phyloP scores from a whole-genome alignment of 2,797 vertebrate species.

The Ambastaia sidthimunki region DNA sequence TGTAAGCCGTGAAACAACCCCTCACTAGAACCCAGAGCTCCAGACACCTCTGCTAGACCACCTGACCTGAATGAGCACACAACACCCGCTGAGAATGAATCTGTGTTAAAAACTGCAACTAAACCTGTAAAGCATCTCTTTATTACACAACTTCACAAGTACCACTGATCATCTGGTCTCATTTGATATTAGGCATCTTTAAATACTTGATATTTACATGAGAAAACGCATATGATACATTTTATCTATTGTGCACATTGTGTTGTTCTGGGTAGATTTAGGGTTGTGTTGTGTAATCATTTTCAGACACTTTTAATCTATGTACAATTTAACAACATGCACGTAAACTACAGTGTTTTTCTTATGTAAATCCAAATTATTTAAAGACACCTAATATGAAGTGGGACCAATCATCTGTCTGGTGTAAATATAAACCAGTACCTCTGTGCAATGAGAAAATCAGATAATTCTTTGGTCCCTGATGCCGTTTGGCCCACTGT shows the following conservation, averaged over 20 bases:
- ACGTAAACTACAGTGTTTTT: too few relatives aligned
- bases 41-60: constrained; percentile 79
- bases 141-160: constrained; percentile 48
- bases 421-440: constrained; percentile 62
- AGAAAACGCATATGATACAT: too few relatives aligned
- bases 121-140: constrained; percentile 80
- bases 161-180: too few relatives aligned
- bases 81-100: neutral
- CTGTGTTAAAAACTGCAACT: constrained; percentile 50
- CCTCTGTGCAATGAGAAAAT: constrained; percentile 88
- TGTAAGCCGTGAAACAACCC: constrained; percentile 87
- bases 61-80: constrained; percentile 61
- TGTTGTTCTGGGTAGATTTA: too few relatives aligned
- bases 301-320: too few relatives aligned
- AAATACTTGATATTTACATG: too few relatives aligned
- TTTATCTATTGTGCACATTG: too few relatives aligned
- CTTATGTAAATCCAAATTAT: too few relatives aligned
- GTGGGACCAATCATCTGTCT: neutral
- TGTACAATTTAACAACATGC: too few relatives aligned
- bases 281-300: too few relatives aligned
- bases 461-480: constrained; percentile 86
- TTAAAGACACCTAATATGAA: too few relatives aligned
- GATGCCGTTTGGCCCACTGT: constrained; percentile 80
- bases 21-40: constrained; percentile 80
- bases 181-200: too few relatives aligned